These are phyloP conservation scores for human DNA, from an alignment of 2,113 vertebrate genomes.

Conservation along the genomic window GRCh38 chr15:34424001-34424500, in stretches of 20 bases:
- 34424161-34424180: background rate
- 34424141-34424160: no score
- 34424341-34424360: background rate
- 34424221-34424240: background rate
- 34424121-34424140: background rate
- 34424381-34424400: background rate
- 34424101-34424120: background rate
- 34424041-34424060: background rate
- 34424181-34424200: background rate
- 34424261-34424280: background rate
- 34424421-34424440: background rate
- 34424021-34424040: background rate
- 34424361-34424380: no score
- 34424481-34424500: background rate
- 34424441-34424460: background rate
- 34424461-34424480: background rate
- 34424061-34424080: background rate
- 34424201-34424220: background rate
- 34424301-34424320: background rate
- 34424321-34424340: no score
- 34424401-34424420: background rate
- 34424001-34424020: no score
- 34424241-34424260: no score
- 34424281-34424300: background rate
- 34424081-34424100: rapidly evolving